Evolutionary conservation across 2,888 invertebrate genomes (phyloP).

Genomic region (Ophion obscuratus): DNA sequence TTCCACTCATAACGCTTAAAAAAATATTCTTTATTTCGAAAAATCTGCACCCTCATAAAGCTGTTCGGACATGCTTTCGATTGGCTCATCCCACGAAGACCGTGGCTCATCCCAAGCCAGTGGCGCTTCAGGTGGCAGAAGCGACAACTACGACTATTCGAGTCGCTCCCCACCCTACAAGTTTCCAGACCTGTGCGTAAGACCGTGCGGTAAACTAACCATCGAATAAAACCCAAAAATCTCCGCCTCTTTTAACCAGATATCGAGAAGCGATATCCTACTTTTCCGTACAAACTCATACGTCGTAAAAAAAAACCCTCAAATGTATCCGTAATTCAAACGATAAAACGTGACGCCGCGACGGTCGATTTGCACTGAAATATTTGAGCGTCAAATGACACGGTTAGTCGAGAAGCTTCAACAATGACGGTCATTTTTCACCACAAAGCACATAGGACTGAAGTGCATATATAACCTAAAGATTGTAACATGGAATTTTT

Average conservation of each 20-base stretch:
- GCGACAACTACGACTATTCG: too few relatives aligned
- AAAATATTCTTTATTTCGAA: too few relatives aligned
- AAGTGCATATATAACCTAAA: conserved; percentile 37
- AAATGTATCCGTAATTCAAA: not conserved
- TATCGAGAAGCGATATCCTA: not conserved
- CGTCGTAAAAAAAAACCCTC: not conserved
- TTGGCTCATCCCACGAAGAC: too few relatives aligned
- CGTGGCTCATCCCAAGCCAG: too few relatives aligned
- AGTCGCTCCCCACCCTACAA: too few relatives aligned
- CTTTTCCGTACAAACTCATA: not conserved
- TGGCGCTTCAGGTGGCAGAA: too few relatives aligned
- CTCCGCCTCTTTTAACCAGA: not conserved
- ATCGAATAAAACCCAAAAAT: not conserved
- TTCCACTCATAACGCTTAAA: too few relatives aligned
- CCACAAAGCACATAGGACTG: not conserved
- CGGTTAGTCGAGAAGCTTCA: not conserved
- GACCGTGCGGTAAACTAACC: not conserved
- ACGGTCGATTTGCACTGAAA: not conserved
- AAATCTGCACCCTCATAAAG: too few relatives aligned
- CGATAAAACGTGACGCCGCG: not conserved
- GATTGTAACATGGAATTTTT: conserved; percentile 23
- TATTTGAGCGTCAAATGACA: conserved; percentile 12
- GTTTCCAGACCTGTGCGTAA: too few relatives aligned
- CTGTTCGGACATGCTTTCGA: too few relatives aligned
- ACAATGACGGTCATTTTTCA: conserved; percentile 28